Base-by-base conservation (phyloP, 2,113 vertebrate species). In the Lutjanus erythropterus region DNA sequence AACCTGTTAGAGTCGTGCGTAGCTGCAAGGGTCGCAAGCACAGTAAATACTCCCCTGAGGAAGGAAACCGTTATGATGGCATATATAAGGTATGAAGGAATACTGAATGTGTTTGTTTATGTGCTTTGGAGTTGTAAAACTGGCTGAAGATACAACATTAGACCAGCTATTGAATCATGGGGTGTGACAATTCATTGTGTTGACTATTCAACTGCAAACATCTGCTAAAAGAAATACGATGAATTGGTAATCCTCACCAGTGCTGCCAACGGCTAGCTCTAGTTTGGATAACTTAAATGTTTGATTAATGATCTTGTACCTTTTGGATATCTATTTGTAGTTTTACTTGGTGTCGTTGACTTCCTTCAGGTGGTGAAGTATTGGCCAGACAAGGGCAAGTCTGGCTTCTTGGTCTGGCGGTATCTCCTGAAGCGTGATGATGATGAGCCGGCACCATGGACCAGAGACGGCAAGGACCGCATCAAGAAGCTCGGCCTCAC, bases 321-420 rank as follows among this genome's bases (percentile, higher is more conserved):
- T 58, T 25, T 29, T 0, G 31, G 15, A n/a, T 23, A 29, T 65
- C 2, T 60, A 0, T 23, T 18, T 59, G 14, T 50, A 52, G 44
- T 59, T 77, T 53, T 31, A 65, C 25, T 61, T 53, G 6, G 21
- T 15, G 3, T 39, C 0, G 14, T 47, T 55, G 21, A 15, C 42
- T 60, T 69, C 15, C 5, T 27, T 4, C 70, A 99, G 98, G 96
- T 99, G 0, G 97, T 96, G 27, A 97, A 98, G 80, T 99, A 99
- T 85, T 99, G 98, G 98, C 97, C 98, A 0, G 97, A 97, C 74
- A 99, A 96, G 0, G 98, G 98, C 0, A 99, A 99, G 64, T 99
- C 98, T 0, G 98, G 98, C 2, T 99, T 99, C 81, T 78, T 99
- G 0, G 97, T 99, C 8, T 99, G 98, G 98, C 93, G 98, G 11